Percentiles rank a stretch among this genome's conserved stretches.
Evolutionary conservation across 2,113 vertebrate species (phyloP).

Genomic region (Rattus norvegicus): GRCr8 NC_086028.1:19252001-19252500

Average conservation of each 20-base stretch:
- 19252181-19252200: accelerated
- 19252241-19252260: neutral
- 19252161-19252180: accelerated
- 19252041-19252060: neutral
- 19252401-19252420: neutral
- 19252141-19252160: neutral
- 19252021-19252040: neutral
- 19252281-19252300: neutral
- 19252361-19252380: neutral
- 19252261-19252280: neutral
- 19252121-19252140: no score
- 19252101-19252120: no score
- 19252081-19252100: neutral
- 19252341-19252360: neutral
- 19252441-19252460: neutral
- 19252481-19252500: accelerated
- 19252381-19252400: neutral
- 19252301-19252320: neutral
- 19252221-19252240: accelerated
- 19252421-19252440: neutral
- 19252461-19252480: neutral
- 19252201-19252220: neutral
- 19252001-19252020: no score
- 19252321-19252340: neutral
- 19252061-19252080: neutral